Percentiles rank a stretch among this genome's conserved stretches.
These are phyloP conservation scores for Mareca penelope DNA, from an alignment of 2,797 vertebrate species.

Conservation along the genomic window DNA sequence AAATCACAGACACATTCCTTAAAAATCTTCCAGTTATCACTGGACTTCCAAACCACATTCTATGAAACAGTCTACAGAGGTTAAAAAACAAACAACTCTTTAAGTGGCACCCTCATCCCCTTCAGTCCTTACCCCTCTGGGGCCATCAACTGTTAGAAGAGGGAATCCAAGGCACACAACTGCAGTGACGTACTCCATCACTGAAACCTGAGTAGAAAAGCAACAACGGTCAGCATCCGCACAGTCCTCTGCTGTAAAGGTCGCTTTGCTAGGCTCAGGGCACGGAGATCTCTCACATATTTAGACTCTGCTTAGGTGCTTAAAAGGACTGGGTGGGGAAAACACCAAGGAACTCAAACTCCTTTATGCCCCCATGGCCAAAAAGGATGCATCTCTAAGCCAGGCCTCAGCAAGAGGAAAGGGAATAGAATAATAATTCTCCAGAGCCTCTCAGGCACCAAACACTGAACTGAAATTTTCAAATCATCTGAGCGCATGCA, in stretches of 20 bases:
- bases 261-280: background rate
- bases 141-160: constrained; percentile 90
- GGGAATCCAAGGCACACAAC: constrained; percentile 97
- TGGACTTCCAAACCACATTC: fast-evolving
- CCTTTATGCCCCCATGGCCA: fast-evolving
- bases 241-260: fast-evolving
- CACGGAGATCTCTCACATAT: background rate
- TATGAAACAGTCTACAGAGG: background rate
- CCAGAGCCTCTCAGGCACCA: background rate
- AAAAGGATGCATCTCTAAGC: background rate
- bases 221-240: background rate
- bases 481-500: fast-evolving
- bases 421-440: background rate
- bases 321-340: background rate
- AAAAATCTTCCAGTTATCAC: background rate
- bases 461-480: background rate
- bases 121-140: constrained; percentile 88
- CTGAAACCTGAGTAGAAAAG: constrained; percentile 85
- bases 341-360: background rate
- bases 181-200: constrained; percentile 95
- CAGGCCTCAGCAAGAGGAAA: background rate
- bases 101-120: background rate
- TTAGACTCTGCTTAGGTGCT: background rate
- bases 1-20: background rate
- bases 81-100: background rate